These are phyloP conservation scores for Formicarius rufipectus DNA, from an alignment of 2,113 vertebrate genomes.

Conservation along the genomic window DNA sequence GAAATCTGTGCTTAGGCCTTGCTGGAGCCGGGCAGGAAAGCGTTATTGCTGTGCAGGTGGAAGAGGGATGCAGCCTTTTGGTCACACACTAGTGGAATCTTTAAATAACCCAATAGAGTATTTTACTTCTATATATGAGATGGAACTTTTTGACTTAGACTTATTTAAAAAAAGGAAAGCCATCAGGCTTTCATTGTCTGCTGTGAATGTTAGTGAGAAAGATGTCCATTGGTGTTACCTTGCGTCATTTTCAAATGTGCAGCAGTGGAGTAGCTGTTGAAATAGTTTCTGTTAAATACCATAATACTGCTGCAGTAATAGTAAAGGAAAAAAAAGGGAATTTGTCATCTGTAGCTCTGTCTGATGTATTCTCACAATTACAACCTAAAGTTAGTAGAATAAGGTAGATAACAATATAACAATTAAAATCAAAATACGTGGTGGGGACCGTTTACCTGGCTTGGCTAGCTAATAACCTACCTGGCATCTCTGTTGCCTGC, in stretches of 20 bases:
- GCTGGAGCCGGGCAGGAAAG: background rate
- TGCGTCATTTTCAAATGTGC: background rate
- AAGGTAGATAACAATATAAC: background rate
- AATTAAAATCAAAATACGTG: background rate
- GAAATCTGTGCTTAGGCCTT: background rate
- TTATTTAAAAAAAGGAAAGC: background rate
- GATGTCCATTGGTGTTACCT: background rate
- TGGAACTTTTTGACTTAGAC: background rate
- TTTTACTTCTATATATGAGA: background rate
- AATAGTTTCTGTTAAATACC: background rate
- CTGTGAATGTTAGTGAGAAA: background rate
- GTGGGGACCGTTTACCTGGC: background rate
- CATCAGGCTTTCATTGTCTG: background rate
- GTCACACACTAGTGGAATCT: background rate
- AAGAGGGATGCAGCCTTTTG: background rate
- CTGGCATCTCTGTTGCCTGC: background rate
- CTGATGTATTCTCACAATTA: background rate
- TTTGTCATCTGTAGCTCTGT: background rate
- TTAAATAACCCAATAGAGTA: background rate
- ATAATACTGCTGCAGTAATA: background rate
- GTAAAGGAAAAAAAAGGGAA: background rate
- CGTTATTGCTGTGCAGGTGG: background rate
- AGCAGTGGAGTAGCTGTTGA: background rate
- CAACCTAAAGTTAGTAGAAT: background rate
- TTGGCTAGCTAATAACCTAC: background rate